phyloP scores from a whole-genome alignment of 2,113 vertebrate species.

The Oceanodroma tethys region DNA sequence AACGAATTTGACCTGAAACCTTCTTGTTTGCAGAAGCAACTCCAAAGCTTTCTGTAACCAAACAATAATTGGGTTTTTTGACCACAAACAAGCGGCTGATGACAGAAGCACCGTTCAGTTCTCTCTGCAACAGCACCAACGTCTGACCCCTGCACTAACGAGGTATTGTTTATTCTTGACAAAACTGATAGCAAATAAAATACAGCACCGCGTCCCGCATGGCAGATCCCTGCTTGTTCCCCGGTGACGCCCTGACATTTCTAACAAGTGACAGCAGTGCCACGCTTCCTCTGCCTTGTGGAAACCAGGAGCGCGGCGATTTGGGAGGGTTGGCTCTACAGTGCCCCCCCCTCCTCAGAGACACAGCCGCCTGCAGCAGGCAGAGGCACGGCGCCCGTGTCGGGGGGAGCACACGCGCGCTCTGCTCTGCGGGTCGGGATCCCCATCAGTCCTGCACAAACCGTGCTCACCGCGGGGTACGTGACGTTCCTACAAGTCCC shows the following conservation, averaged over 20 bases:
- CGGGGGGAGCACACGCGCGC: rapidly evolving
- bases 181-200: background rate
- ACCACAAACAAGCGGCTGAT: background rate
- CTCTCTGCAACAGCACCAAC: background rate
- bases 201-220: background rate
- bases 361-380: background rate
- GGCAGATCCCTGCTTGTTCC: background rate
- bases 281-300: background rate
- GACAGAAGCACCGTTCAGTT: background rate
- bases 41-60: background rate
- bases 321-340: background rate
- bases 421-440: background rate
- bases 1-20: conserved; percentile 13
- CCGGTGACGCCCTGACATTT: background rate
- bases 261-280: background rate
- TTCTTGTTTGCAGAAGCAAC: background rate
- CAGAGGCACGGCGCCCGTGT: background rate
- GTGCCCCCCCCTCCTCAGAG: background rate
- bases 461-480: rapidly evolving
- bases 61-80: background rate
- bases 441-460: background rate
- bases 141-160: background rate
- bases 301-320: background rate
- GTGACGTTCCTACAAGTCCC: no score
- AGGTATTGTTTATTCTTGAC: background rate